These are phyloP conservation scores for Delichon dasypus DNA, from an alignment of 2,797 vertebrate species.

Conservation along the genomic window DNA sequence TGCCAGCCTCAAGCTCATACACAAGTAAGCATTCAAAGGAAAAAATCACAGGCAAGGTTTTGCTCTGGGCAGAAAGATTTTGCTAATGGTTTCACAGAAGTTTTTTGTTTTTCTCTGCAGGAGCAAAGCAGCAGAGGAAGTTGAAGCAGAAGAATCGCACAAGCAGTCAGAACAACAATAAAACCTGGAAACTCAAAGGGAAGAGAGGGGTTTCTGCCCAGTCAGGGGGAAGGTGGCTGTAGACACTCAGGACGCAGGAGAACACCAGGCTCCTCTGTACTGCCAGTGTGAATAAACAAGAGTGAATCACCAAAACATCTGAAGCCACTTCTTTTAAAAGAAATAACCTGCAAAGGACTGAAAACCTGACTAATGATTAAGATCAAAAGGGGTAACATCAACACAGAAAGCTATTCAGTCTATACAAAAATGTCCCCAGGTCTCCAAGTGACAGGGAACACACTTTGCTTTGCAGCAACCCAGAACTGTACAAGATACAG, in stretches of 20 bases:
- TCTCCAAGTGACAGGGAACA: neutral
- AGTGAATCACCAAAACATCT: neutral
- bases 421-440: neutral
- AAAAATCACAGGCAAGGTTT: neutral
- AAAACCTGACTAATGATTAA: neutral
- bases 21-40: neutral
- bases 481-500: neutral
- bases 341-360: neutral
- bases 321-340: neutral
- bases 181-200: neutral
- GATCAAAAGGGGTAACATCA: neutral
- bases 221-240: neutral
- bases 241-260: fast-evolving
- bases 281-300: neutral
- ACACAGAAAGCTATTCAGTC: neutral
- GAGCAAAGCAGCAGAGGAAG: neutral
- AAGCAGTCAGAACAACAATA: neutral
- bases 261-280: neutral
- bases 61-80: neutral
- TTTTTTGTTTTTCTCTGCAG: neutral
- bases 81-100: neutral
- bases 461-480: neutral
- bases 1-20: conserved; percentile 17
- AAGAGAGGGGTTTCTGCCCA: neutral
- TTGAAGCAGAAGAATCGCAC: neutral